phyloP scores from a whole-genome alignment of 92 coral and sea anemone genomes.

The Umimayanthus kanabou region DNA sequence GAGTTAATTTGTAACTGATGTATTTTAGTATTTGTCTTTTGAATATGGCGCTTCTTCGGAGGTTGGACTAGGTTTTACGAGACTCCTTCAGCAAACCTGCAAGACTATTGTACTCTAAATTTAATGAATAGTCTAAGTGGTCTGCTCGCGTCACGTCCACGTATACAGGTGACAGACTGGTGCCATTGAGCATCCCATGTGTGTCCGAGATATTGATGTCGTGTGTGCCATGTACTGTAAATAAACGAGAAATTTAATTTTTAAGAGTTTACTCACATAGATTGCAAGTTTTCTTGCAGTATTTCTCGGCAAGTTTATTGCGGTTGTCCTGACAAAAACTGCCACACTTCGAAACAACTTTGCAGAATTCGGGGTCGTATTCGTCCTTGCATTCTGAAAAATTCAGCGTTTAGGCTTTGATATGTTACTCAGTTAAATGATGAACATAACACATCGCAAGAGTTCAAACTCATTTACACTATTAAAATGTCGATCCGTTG shows the following conservation, averaged over 20 bases:
- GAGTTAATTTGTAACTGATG: too few relatives aligned
- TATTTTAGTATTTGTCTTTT: too few relatives aligned
- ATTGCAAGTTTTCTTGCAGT: slow-evolving; percentile 26
- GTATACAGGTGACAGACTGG: neutral
- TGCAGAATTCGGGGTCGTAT: slow-evolving; percentile 27
- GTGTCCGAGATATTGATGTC: too few relatives aligned
- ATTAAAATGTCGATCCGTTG: too few relatives aligned
- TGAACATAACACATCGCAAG: neutral
- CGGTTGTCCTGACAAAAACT: neutral
- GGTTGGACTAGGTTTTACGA: too few relatives aligned
- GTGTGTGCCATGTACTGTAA: neutral
- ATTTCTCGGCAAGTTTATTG: slow-evolving; percentile 20
- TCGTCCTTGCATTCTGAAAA: slow-evolving; percentile 30
- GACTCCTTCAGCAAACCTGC: too few relatives aligned
- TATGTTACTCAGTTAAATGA: neutral
- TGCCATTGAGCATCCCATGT: neutral
- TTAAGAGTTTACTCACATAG: neutral
- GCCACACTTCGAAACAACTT: slow-evolving; percentile 8
- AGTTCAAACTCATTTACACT: neutral
- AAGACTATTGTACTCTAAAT: too few relatives aligned
- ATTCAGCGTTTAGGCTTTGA: too few relatives aligned
- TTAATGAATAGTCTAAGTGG: neutral
- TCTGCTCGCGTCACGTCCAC: neutral
- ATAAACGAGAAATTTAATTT: neutral
- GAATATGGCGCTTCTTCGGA: too few relatives aligned